Evolutionary conservation across 2,113 vertebrate genomes (phyloP), one percentile per base, ranked within the genome.

Genomic region (Irena cyanogastra): DNA sequence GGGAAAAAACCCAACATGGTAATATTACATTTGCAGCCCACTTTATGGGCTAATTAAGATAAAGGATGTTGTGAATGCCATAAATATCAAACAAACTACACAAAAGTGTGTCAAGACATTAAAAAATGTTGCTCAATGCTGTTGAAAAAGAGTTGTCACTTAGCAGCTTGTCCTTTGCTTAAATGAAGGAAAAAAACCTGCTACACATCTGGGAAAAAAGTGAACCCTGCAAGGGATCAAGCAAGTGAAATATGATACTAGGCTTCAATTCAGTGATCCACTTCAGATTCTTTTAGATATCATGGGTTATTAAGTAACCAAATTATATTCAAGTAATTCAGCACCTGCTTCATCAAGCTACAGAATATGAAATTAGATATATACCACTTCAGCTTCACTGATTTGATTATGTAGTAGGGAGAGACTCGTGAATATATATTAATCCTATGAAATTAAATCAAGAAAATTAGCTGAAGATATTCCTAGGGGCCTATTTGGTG

Each of bases 401-500:
- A 97, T 98, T 97, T 98, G 96, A 98, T 98, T 97, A 96, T 96
- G 76, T 95, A 75, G 91, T 86, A 76, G 93, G 94, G 83, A 92
- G 82, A 97, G 71, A 97, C 89, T 89, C 68, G 97, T 97, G 97
- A 97, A 97, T 97, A 97, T 97, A 97, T 96, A 97, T 97, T 97
- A 98, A 97, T 97, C 96, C 90, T 95, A 84, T 91, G 94, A 98
- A 98, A 98, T 97, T 97, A 98, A 98, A 98, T 98, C 97, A 98
- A 92, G 97, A 94, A 95, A 97, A 98, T 97, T 98, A 98, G 91
- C 93, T 93, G 87, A 90, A 97, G 89, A 89, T 97, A 96, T 93
- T 97, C 97, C 96, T 95, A 63, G 78, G 96, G 94, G 89, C 63
- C 96, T 92, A 87, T 94, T 98, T 97, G 89, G 54, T 97, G 64